These are phyloP conservation scores for Toxotes jaculatrix DNA, from an alignment of 2,113 vertebrate species.

Conservation along the genomic window DNA sequence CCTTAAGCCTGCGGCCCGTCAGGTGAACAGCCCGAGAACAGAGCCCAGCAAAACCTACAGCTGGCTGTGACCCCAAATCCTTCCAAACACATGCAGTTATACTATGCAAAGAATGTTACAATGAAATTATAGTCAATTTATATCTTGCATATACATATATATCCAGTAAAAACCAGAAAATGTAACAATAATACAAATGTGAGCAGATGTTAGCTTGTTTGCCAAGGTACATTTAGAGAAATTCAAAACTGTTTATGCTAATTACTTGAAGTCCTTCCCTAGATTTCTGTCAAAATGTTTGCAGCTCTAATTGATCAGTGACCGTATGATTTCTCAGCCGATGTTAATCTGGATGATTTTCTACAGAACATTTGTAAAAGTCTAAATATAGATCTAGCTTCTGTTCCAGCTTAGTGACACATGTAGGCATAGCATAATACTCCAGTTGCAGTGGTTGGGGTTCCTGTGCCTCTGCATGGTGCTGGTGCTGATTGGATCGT, in stretches of 20 bases:
- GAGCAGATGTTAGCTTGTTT: conserved; percentile 1
- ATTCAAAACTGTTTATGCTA: neutral
- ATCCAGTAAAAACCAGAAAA: neutral
- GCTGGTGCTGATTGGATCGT: conserved; percentile 97
- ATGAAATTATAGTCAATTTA: neutral
- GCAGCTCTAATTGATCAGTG: conserved; percentile 20
- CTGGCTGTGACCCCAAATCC: conserved; percentile 82
- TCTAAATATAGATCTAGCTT: neutral
- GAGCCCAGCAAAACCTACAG: conserved; percentile 95
- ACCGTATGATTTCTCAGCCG: neutral
- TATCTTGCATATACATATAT: neutral
- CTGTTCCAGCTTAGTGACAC: conserved; percentile 9
- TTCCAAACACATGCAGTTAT: conserved; percentile 14
- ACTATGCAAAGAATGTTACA: neutral
- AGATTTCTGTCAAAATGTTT: conserved; percentile 9
- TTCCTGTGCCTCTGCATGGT: conserved; percentile 94
- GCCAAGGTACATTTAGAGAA: neutral
- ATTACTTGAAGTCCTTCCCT: neutral
- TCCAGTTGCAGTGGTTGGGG: conserved; percentile 77
- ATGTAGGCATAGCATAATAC: conserved; percentile 1
- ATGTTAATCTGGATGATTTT: conserved; percentile 11
- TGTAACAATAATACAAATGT: neutral
- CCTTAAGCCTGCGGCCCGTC: conserved; percentile 99
- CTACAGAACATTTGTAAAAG: neutral
- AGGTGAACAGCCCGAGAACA: conserved; percentile 99